Base-by-base conservation (phyloP, 2,113 vertebrate species). In the Bujurquina vittata region DNA sequence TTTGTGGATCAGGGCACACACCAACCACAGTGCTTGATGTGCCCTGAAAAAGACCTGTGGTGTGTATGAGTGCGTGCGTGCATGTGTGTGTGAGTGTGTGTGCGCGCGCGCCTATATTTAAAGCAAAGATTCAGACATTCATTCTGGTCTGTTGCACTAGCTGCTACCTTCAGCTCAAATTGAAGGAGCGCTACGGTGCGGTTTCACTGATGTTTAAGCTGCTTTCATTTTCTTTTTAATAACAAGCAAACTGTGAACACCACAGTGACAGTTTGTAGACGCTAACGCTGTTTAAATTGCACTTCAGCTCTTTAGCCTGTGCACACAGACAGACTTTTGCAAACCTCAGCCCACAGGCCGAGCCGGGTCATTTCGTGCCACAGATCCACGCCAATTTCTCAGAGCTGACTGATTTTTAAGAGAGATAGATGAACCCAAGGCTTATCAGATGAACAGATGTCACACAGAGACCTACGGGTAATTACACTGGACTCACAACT, bases 391-490 rank as follows among this genome's bases (percentile, higher is more conserved):
- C 60, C 10, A 22, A 74, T 76, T 77, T 80, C 35, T 79, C 67
- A 56, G 20, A 69, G 76, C 73, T 40, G 61, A 67, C 61, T 33
- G 84, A 88, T 83, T 84, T 90, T 77, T 83, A 83, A 87, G 73
- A 61, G 84, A 75, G 89, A 88, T 87, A 80, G 23, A 85, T 87
- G 65, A 83, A 81, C 80, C 40, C 35, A 33, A 61, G 56, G 74
- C 77, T 85, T 84, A 87, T 91, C 77, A 83, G 82, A 75, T 15
- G 5, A 85, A 81, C 83, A 88, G 77, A 76, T 79, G 86, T 81
- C 80, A 79, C 52, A 37, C 59, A 77, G 67, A 87, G 77, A 83
- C 80, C 79, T 81, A 15, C 77, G 62, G 84, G 61, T 81, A 88
- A 86, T 84, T 84, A 85, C 73, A 61, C 49, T 40, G n/a, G 20